Evolutionary conservation across 2,797 vertebrate genomes (phyloP).

Genomic region (Mormyrops boulengeri): DNA sequence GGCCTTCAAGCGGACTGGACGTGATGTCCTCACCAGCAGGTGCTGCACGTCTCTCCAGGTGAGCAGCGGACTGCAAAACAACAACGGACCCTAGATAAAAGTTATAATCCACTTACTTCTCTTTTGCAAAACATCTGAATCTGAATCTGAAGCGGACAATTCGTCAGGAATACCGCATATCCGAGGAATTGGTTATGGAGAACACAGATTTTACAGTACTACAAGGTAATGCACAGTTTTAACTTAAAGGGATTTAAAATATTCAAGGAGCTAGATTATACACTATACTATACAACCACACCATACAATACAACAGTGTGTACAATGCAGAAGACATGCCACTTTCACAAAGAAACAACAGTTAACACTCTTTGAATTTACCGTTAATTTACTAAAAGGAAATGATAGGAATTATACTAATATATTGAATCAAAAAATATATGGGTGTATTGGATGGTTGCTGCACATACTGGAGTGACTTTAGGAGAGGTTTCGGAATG

Average conservation of each 20-base stretch:
- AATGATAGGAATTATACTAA: background rate
- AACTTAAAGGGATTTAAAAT: background rate
- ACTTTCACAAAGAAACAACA: background rate
- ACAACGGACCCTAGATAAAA: background rate
- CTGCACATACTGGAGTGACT: background rate
- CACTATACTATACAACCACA: background rate
- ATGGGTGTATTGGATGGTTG: background rate
- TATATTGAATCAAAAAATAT: background rate
- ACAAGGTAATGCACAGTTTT: background rate
- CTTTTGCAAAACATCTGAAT: background rate
- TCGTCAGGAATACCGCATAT: background rate
- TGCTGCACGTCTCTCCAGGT: conserved; percentile 99
- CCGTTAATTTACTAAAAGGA: background rate
- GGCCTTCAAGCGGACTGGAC: conserved; percentile 78
- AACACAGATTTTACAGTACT: background rate
- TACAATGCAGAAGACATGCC: background rate
- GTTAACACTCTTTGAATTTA: background rate
- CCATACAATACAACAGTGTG: background rate
- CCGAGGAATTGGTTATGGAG: background rate
- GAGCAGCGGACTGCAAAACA: conserved; percentile 75
- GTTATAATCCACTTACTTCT: background rate
- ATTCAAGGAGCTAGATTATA: background rate
- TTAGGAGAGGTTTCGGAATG: background rate
- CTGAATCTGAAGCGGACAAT: background rate
- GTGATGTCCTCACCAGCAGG: conserved; percentile 84